Evolutionary conservation across 2,888 invertebrate genomes (phyloP).

Genomic region (Cantharis rustica): DNA sequence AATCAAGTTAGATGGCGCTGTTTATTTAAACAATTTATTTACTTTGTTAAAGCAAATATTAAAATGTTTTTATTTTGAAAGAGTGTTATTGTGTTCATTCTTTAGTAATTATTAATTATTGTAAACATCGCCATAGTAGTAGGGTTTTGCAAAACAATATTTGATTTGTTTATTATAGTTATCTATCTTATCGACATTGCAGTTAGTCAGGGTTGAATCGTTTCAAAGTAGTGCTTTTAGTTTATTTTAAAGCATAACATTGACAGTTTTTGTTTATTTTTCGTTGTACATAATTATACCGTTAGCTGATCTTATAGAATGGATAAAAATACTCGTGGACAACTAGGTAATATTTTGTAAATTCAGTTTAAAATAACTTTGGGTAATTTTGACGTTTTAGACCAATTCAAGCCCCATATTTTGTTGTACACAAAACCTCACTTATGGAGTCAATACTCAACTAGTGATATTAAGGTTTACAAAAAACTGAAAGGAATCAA

Average conservation of each 20-base stretch:
- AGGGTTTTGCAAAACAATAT: background rate
- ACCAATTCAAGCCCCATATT: background rate
- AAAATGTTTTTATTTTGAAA: background rate
- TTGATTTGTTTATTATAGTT: background rate
- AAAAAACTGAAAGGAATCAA: background rate
- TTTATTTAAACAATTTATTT: too few relatives aligned
- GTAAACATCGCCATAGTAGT: too few relatives aligned
- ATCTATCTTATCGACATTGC: background rate
- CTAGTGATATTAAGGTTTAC: background rate
- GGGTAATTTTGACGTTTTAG: background rate
- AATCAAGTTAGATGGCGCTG: too few relatives aligned
- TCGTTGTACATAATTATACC: background rate
- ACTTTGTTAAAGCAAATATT: too few relatives aligned
- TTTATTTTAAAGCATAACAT: background rate
- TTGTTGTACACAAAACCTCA: background rate
- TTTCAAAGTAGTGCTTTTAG: background rate
- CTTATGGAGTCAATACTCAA: background rate
- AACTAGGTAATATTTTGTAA: background rate
- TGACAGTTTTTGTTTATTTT: background rate
- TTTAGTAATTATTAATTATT: too few relatives aligned
- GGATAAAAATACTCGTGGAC: background rate
- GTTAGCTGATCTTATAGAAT: background rate
- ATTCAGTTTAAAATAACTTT: background rate
- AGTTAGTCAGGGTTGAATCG: background rate
- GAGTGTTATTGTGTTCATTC: too few relatives aligned